These are phyloP conservation scores for Pyxicephalus adspersus DNA, from an alignment of 2,113 vertebrate species.

Conservation along the genomic window DNA sequence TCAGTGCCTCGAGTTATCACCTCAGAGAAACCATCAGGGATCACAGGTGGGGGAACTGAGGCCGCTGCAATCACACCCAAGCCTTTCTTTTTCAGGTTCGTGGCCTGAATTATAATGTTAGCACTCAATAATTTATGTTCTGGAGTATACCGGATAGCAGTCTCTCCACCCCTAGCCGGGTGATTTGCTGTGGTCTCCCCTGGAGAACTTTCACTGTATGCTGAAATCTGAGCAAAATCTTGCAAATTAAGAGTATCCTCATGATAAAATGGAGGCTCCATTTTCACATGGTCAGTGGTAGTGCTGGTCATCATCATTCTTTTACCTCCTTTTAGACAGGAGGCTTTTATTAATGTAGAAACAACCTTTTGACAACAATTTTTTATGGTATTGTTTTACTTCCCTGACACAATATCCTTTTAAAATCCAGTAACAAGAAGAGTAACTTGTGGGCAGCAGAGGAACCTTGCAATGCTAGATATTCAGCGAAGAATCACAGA, in stretches of 20 bases:
- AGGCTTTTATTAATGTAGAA: not conserved
- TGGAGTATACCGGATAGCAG: constrained; percentile 11
- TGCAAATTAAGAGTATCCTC: constrained; percentile 47
- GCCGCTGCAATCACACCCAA: not conserved
- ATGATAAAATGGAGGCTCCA: constrained; percentile 48
- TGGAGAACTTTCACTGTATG: not conserved
- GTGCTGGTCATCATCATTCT: constrained; percentile 52
- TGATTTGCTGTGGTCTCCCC: not conserved
- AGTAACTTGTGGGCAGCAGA: not conserved
- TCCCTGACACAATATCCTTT: not conserved
- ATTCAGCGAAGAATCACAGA: not conserved
- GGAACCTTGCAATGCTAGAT: not conserved
- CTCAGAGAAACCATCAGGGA: constrained; percentile 39
- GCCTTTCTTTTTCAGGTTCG: constrained; percentile 42
- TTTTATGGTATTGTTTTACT: not conserved
- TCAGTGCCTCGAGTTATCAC: constrained; percentile 33
- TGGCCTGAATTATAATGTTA: constrained; percentile 38
- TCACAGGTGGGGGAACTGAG: not conserved
- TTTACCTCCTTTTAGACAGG: not conserved
- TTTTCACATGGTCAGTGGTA: constrained; percentile 50
- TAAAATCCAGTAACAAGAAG: not conserved
- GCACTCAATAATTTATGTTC: constrained; percentile 36
- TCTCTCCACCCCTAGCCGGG: not conserved
- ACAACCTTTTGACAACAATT: not conserved
- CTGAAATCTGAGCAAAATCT: constrained; percentile 43